A percentile compares a stretch with the other conserved stretches of the same genome.
Evolutionary conservation across 2,888 invertebrate species (phyloP).

Genomic region (Gari tellinella): DNA sequence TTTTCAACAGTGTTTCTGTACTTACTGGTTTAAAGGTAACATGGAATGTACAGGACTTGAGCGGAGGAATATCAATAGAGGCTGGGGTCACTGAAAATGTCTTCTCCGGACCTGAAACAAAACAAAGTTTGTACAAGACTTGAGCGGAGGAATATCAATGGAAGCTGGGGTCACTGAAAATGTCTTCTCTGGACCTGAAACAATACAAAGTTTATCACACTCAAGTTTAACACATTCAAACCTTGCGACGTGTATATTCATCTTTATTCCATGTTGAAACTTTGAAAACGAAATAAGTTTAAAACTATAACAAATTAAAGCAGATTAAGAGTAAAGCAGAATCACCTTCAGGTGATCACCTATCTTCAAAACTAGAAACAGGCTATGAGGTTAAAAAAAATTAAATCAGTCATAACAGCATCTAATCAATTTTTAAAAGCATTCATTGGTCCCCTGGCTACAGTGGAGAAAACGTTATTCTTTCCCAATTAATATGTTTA

Average conservation of each 20-base stretch:
- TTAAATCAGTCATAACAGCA: too few species aligned
- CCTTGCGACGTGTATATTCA: background rate
- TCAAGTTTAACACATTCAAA: background rate
- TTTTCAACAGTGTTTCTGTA: slow-evolving; percentile 18
- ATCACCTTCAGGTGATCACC: too few species aligned
- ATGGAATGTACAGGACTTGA: slow-evolving; percentile 81
- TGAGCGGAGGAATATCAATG: slow-evolving; percentile 82
- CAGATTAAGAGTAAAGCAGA: too few species aligned
- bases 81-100: slow-evolving; percentile 79
- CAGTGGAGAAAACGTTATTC: too few species aligned
- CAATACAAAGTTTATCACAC: slow-evolving; percentile 10
- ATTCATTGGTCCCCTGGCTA: too few species aligned
- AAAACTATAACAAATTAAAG: too few species aligned
- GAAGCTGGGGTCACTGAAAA: slow-evolving; percentile 78
- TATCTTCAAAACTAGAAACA: too few species aligned
- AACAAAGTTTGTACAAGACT: slow-evolving; percentile 80
- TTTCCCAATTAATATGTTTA: too few species aligned
- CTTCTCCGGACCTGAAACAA: slow-evolving; percentile 68
- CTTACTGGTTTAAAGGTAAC: slow-evolving; percentile 83
- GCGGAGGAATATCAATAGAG: slow-evolving; percentile 80
- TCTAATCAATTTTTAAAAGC: too few species aligned
- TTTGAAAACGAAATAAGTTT: too few species aligned
- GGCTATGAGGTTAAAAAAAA: too few species aligned
- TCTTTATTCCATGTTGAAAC: too few species aligned
- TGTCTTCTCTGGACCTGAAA: slow-evolving; percentile 71